These are phyloP conservation scores for Endotricha flammealis DNA, from an alignment of 2,888 invertebrate species.

Conservation along the genomic window DNA sequence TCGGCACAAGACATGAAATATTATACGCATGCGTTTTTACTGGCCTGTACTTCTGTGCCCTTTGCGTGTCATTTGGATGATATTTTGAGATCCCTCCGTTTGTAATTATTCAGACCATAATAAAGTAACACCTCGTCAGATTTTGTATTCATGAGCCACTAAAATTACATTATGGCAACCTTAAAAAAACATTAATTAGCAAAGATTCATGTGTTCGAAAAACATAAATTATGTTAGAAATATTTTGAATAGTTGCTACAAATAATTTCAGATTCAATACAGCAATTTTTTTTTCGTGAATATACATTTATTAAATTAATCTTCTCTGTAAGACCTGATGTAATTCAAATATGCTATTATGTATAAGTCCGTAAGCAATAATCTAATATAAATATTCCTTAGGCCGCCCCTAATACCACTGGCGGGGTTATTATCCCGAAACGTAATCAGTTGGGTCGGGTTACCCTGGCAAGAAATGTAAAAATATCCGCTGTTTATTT, in stretches of 20 bases:
- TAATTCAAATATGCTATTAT: constrained; percentile 18
- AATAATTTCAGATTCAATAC: no score
- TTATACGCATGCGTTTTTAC: constrained; percentile 35
- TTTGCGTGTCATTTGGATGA: constrained; percentile 58
- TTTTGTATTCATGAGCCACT: constrained; percentile 1
- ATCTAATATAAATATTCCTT: constrained; percentile 57
- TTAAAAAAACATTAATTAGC: background rate
- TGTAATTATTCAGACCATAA: constrained; percentile 51
- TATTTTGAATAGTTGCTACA: no score
- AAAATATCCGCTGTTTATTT: constrained; percentile 78
- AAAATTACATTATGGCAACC: constrained; percentile 4
- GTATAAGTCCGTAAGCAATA: constrained; percentile 29
- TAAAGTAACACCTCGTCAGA: constrained; percentile 6
- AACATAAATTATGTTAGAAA: no score
- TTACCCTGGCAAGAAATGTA: constrained; percentile 70
- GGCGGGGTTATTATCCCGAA: constrained; percentile 64
- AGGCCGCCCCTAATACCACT: constrained; percentile 48
- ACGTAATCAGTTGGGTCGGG: constrained; percentile 76
- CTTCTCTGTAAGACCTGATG: constrained; percentile 20
- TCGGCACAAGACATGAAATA: constrained; percentile 49
- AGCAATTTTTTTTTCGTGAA: background rate
- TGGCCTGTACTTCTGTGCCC: constrained; percentile 42
- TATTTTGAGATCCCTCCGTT: constrained; percentile 51
- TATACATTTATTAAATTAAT: constrained; percentile 15
- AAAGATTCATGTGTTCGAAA: no score